Evolutionary conservation across 1,140 invertebrate genomes (phyloP), one percentile per base, ranked within the genome.

Genomic region (Papilio polyxenes): DNA sequence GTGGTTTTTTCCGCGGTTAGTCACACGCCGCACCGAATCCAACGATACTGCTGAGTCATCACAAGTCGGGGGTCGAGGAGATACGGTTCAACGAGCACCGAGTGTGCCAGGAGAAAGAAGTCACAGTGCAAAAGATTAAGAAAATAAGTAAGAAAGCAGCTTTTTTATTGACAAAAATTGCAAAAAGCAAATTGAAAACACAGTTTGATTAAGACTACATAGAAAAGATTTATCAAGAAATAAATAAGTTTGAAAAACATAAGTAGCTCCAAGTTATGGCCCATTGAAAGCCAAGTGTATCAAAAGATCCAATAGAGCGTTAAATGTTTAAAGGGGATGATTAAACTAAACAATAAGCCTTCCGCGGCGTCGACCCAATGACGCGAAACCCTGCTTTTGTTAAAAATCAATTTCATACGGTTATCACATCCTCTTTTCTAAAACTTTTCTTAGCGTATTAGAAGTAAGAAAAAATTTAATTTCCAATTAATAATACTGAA

Each of bases 1-100:
- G 85, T 53, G 49, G 77, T 85, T 90, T 91, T 90, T 90, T 87
- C 83, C 82, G 82, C 83, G 72, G 82, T 88, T 90, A 87, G 88
- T 90, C 88, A 89, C 87, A 89, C 85, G 84, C 83, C 86, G 83
- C 72, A 56, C 62, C 82, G 79, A 83, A 90, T 92, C 88, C 87
- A 89, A 86, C 82, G 87, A 85, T 84, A 88, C 85, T 85, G 87
- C 81, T 93, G 92, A 92, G 82, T 92, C 90, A 92, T 87, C 87
- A 87, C 53, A 83, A 82, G 74, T 81, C 80, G 76, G 85, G 85
- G 88, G 88, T 90, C 87, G 88, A 56, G 86, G 80, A 83, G 87
- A 87, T 85, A 84, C 86, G 88, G 89, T 65, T 65, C 62, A 65
- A 9, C 23, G 62, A 65, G 31, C 65, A 15, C 23, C 56, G n/a